A percentile compares a stretch with the other conserved stretches of the same genome.
Conservation (phyloP, 2,113 vertebrate species). For the Pterocles burchelli region DNA sequence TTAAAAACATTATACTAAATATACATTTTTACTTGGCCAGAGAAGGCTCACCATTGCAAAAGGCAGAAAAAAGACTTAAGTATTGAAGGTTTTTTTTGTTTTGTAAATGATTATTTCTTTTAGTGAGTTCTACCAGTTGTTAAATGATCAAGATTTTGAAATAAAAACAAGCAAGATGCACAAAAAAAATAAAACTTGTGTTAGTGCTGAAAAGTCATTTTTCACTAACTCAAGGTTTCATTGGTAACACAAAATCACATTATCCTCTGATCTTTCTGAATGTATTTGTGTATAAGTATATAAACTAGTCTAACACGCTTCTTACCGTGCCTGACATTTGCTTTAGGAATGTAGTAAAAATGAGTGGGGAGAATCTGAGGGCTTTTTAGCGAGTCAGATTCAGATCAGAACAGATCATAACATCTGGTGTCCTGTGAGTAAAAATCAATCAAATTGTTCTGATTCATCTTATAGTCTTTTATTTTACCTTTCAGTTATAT, state of each 20-base stretch:
- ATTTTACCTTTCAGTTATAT: slow-evolving; percentile 34
- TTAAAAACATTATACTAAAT: not conserved
- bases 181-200: not conserved
- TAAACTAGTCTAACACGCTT: not conserved
- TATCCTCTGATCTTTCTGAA: not conserved
- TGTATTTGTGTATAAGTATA: not conserved
- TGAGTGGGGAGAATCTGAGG: not conserved
- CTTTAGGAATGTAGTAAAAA: slow-evolving; percentile 32
- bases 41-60: not conserved
- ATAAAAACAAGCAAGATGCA: not conserved
- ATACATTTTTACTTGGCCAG: not conserved
- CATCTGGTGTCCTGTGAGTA: slow-evolving; percentile 56
- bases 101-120: not conserved
- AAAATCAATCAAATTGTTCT: slow-evolving; percentile 31
- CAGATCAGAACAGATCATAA: slow-evolving; percentile 55
- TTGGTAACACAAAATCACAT: not conserved
- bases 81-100: not conserved
- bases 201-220: not conserved
- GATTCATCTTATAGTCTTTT: slow-evolving; percentile 27
- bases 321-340: not conserved
- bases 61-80: not conserved
- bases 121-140: not conserved
- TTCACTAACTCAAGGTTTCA: not conserved
- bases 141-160: not conserved
- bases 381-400: slow-evolving; percentile 38